Percentiles rank a stretch among this genome's conserved stretches.
Conservation (phyloP, 2,113 vertebrate genomes). For the Atlantisia rogersi region DNA sequence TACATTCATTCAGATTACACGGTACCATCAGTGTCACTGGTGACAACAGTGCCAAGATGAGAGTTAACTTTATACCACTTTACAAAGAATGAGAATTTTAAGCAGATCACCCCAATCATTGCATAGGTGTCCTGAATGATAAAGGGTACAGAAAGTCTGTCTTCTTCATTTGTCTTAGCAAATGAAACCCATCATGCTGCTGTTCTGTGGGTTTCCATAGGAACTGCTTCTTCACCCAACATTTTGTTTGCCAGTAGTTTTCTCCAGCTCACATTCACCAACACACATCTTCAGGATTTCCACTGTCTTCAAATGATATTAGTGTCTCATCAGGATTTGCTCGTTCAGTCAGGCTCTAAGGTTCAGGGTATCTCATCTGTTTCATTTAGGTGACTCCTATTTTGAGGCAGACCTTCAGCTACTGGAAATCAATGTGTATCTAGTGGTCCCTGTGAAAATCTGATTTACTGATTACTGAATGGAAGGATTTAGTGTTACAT, state of each 20-base stretch:
- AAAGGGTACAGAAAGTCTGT: not conserved
- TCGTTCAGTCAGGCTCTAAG: not conserved
- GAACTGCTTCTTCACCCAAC: slow-evolving; percentile 10
- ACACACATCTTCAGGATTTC: not conserved
- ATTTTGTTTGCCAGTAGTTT: not conserved
- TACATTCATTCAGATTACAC: not conserved
- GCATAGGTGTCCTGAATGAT: not conserved
- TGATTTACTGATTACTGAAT: not conserved
- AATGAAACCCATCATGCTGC: not conserved
- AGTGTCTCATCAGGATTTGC: not conserved
- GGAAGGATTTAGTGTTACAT: not conserved
- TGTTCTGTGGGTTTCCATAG: slow-evolving; percentile 16
- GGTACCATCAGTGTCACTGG: not conserved
- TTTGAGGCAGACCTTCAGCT: not conserved
- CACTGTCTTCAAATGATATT: not conserved
- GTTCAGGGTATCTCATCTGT: not conserved
- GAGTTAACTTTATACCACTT: slow-evolving; percentile 10
- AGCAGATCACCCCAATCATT: not conserved
- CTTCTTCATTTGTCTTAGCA: not conserved
- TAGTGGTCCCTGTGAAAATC: not conserved
- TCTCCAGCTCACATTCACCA: not conserved
- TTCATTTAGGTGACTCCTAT: not conserved
- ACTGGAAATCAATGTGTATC: not conserved
- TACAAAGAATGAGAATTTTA: not conserved
- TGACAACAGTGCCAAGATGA: slow-evolving; percentile 5